Percentiles rank a stretch among this genome's conserved stretches.
Evolutionary conservation across 2,888 invertebrate genomes (phyloP).

Genomic region (Keiferia lycopersicella): DNA sequence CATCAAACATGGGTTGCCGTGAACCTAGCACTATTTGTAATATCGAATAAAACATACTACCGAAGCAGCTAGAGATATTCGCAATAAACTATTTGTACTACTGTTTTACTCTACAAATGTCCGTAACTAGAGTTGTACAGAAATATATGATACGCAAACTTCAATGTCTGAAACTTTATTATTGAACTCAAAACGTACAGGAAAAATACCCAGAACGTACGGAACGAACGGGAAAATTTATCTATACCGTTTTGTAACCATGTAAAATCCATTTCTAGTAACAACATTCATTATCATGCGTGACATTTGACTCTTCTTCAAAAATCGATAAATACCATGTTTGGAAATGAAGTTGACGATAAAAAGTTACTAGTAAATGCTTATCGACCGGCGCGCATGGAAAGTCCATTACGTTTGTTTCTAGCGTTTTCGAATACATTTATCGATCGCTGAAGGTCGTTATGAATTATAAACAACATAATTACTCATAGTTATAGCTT

Average conservation of each 20-base stretch:
- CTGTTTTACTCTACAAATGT: too few species aligned
- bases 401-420: neutral
- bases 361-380: neutral
- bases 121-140: too few species aligned
- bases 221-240: too few species aligned
- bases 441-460: constrained; percentile 1
- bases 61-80: too few species aligned
- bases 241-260: neutral
- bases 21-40: too few species aligned
- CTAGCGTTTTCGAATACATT: neutral
- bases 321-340: neutral
- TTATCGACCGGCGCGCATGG: neutral
- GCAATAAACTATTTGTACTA: too few species aligned
- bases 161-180: too few species aligned
- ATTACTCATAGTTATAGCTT: constrained; percentile 2
- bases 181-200: neutral
- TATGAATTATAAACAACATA: constrained; percentile 10
- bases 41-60: too few species aligned
- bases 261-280: neutral
- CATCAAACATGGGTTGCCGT: too few species aligned
- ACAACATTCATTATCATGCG: neutral
- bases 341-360: neutral
- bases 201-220: neutral
- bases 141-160: too few species aligned
- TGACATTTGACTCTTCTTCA: constrained; percentile 1